Conservation (phyloP, 2,888 invertebrate genomes). For the Meiosimyza decipiens region DNA sequence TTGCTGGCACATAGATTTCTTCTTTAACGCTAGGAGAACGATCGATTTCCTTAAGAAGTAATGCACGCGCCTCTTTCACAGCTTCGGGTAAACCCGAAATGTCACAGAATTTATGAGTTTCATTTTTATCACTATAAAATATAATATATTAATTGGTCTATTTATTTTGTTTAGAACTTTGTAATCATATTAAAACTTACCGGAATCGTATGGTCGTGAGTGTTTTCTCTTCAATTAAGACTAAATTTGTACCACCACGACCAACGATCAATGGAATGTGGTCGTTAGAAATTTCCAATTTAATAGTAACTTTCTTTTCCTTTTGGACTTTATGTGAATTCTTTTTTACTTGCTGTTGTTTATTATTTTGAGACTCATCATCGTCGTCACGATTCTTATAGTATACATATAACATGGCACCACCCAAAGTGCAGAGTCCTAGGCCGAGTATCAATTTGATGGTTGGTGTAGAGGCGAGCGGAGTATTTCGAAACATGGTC, state of each 20-base stretch:
- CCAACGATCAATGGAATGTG: conserved; percentile 78
- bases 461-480: conserved; percentile 57
- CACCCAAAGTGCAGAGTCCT: conserved; percentile 76
- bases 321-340: conserved; percentile 40
- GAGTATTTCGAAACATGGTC: conserved; percentile 60
- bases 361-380: conserved; percentile 48
- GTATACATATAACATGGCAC: conserved; percentile 76
- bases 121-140: conserved; percentile 70
- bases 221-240: conserved; percentile 78
- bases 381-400: conserved; percentile 74
- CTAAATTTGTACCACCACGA: conserved; percentile 80
- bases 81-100: conserved; percentile 77
- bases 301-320: conserved; percentile 68
- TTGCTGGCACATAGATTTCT: conserved; percentile 75
- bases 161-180: background rate
- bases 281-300: conserved; percentile 73
- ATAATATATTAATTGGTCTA: background rate
- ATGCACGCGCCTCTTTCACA: conserved; percentile 77
- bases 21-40: conserved; percentile 77
- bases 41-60: conserved; percentile 76
- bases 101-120: conserved; percentile 73
- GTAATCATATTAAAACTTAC: conserved; percentile 47
- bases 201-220: conserved; percentile 72
- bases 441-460: conserved; percentile 74
- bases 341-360: conserved; percentile 29